These are phyloP conservation scores for Ormyrus labotus DNA, from an alignment of 2,888 invertebrate genomes.

Conservation along the genomic window DNA sequence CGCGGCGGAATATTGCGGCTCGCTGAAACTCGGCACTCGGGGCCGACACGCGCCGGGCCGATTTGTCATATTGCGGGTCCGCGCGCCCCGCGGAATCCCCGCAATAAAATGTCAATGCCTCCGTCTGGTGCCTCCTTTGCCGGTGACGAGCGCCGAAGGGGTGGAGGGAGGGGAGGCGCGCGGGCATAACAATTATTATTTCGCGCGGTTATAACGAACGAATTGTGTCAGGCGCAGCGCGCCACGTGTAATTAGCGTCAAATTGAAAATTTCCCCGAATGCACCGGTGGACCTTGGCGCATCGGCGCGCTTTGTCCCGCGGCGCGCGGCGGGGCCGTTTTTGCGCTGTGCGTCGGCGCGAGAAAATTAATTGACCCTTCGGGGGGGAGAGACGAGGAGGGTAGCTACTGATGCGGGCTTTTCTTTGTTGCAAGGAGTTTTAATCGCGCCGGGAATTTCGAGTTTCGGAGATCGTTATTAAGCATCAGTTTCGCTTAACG, in stretches of 20 bases:
- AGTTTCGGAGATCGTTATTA: too few species aligned
- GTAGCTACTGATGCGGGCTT: not conserved
- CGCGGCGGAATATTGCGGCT: too few species aligned
- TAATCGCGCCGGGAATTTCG: constrained; percentile 9
- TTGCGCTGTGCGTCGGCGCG: not conserved
- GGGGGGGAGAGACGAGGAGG: too few species aligned
- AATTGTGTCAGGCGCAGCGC: constrained; percentile 66
- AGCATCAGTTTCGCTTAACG: too few species aligned
- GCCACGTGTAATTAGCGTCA: constrained; percentile 48
- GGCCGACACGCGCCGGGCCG: not conserved
- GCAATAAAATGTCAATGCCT: constrained; percentile 52
- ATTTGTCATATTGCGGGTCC: constrained; percentile 37
- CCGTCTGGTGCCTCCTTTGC: not conserved
- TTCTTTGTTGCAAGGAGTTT: constrained; percentile 8
- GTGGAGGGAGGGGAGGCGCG: not conserved
- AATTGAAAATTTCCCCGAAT: constrained; percentile 55
- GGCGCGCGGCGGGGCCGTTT: not conserved
- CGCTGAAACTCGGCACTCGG: too few species aligned
- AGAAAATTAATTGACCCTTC: constrained; percentile 25
- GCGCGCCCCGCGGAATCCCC: constrained; percentile 6
- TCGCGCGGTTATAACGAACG: constrained; percentile 68
- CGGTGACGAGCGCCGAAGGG: too few species aligned
- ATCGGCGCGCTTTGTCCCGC: constrained; percentile 17
- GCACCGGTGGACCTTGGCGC: constrained; percentile 35
- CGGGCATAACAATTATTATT: constrained; percentile 65